These are phyloP conservation scores for Polylopha cassiicola DNA, from an alignment of 2,888 invertebrate genomes.

Conservation along the genomic window DNA sequence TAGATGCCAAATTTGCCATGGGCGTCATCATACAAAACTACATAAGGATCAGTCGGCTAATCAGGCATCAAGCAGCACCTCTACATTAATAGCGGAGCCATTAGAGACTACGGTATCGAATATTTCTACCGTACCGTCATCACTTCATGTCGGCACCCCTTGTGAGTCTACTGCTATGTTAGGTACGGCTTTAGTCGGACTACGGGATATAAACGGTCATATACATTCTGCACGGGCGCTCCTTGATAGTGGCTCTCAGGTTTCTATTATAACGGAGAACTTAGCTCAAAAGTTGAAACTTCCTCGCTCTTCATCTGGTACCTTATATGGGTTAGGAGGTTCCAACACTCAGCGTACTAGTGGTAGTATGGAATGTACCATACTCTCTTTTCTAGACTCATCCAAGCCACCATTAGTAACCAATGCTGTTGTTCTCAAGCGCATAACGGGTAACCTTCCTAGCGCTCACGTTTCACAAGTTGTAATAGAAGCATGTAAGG, in stretches of 20 bases:
- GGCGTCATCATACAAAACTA: neutral
- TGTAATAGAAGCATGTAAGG: neutral
- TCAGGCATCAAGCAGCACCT: too few relatives aligned
- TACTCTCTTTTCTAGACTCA: neutral
- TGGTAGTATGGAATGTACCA: neutral
- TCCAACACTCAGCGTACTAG: neutral
- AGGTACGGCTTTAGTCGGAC: neutral
- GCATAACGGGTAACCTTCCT: conserved; percentile 1
- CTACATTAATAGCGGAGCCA: too few relatives aligned
- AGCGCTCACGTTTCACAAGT: neutral
- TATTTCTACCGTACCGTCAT: neutral
- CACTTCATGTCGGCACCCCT: neutral
- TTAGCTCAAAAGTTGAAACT: conserved; percentile 1
- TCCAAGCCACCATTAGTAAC: neutral
- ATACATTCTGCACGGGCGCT: neutral
- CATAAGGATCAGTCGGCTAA: neutral
- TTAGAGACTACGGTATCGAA: neutral
- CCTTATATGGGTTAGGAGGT: neutral
- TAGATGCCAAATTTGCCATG: neutral
- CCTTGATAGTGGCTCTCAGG: neutral
- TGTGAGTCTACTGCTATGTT: neutral
- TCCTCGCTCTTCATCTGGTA: neutral
- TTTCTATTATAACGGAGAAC: neutral
- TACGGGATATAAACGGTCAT: neutral
- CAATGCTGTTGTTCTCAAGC: neutral